phyloP scores from a whole-genome alignment of 2,888 invertebrate genomes.

The Periphyllus acericola region DNA sequence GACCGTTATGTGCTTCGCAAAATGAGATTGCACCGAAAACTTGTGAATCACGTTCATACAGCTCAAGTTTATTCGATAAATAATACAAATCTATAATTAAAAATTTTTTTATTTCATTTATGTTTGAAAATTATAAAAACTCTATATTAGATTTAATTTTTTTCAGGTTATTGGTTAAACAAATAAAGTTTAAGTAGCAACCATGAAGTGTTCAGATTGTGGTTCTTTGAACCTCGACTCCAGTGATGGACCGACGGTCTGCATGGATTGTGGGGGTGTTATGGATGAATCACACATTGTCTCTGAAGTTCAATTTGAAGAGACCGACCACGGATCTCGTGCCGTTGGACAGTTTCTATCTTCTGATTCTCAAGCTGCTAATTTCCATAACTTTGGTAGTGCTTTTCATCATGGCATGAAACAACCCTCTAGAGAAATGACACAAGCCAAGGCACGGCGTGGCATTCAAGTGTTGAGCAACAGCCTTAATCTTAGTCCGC shows the following conservation, averaged over 20 bases:
- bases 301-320: constrained; percentile 95
- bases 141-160: background rate
- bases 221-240: constrained; percentile 94
- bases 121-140: background rate
- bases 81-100: too few species aligned
- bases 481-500: constrained; percentile 66
- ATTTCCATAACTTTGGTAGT: constrained; percentile 79
- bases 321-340: constrained; percentile 84
- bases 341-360: constrained; percentile 95
- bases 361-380: constrained; percentile 86
- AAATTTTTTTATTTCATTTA: too few species aligned
- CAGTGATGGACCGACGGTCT: constrained; percentile 93
- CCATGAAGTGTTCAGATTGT: constrained; percentile 77
- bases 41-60: too few species aligned
- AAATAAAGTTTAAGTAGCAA: background rate
- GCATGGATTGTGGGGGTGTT: constrained; percentile 95
- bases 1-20: too few species aligned
- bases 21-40: too few species aligned
- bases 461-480: constrained; percentile 72
- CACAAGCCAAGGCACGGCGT: constrained; percentile 85
- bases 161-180: background rate
- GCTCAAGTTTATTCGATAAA: too few species aligned
- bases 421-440: constrained; percentile 92
- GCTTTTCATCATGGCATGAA: constrained; percentile 83
- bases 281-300: constrained; percentile 96